These are phyloP conservation scores for Xestia rhomboidea DNA, from an alignment of 2,888 invertebrate species.

Conservation along the genomic window DNA sequence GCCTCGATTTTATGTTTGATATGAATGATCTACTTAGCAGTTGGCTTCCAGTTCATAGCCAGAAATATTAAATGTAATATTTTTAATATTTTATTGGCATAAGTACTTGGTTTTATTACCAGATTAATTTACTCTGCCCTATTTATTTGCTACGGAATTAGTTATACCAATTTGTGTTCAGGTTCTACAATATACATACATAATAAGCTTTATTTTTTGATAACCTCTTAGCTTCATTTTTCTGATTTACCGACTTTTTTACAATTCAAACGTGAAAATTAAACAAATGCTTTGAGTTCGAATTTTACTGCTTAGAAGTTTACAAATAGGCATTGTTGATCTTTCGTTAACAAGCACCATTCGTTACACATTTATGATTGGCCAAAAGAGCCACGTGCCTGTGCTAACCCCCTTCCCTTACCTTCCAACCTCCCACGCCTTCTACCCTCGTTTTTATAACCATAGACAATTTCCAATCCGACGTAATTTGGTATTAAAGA, in stretches of 20 bases:
- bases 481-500: conserved; percentile 7
- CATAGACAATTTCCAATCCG: conserved; percentile 17
- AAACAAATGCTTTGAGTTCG: neutral
- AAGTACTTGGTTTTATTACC: neutral
- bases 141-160: neutral
- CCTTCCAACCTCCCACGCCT: conserved; percentile 2
- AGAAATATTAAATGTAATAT: neutral
- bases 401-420: neutral
- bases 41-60: neutral
- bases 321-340: neutral
- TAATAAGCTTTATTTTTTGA: neutral
- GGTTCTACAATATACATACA: no score
- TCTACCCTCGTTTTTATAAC: conserved; percentile 15
- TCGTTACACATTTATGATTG: conserved; percentile 20
- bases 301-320: neutral
- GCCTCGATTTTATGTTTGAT: neutral
- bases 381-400: conserved; percentile 23
- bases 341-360: conserved; percentile 7
- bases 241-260: neutral
- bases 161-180: neutral
- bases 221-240: neutral
- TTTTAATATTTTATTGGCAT: neutral
- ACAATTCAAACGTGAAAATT: neutral
- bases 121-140: neutral
- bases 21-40: neutral